Conservation (phyloP, 2,888 invertebrate genomes). For the Mesochorus sp. region DNA sequence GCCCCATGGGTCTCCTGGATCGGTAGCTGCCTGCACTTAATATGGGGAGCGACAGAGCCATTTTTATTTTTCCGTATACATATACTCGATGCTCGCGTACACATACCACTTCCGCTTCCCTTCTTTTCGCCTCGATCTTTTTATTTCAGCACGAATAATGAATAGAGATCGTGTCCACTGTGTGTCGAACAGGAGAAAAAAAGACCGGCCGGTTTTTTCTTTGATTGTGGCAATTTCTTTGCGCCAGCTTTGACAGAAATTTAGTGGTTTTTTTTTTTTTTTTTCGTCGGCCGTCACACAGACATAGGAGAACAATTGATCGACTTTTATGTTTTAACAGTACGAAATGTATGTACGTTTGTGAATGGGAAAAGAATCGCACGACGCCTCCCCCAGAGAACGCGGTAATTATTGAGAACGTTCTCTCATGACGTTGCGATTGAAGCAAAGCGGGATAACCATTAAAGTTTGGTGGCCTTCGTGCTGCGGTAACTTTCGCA, state of each 20-base stretch:
- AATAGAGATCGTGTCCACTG: constrained; percentile 44
- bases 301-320: constrained; percentile 21
- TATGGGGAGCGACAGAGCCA: constrained; percentile 79
- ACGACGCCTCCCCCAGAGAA: constrained; percentile 47
- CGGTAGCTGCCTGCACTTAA: constrained; percentile 78
- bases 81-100: constrained; percentile 37
- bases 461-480: constrained; percentile 44
- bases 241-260: not conserved
- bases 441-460: constrained; percentile 40
- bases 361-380: constrained; percentile 28
- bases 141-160: constrained; percentile 58
- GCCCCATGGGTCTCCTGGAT: constrained; percentile 79
- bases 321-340: constrained; percentile 3
- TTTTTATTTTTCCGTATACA: constrained; percentile 77
- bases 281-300: not conserved
- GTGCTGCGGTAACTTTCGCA: constrained; percentile 48
- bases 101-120: constrained; percentile 51
- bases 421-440: constrained; percentile 36
- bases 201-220: constrained; percentile 46
- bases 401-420: constrained; percentile 57
- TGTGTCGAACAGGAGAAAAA: constrained; percentile 45
- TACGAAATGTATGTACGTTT: constrained; percentile 47
- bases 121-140: constrained; percentile 58
- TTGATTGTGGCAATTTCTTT: constrained; percentile 57
- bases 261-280: constrained; percentile 11